These are phyloP conservation scores for Arothron firmamentum DNA, from an alignment of 2,113 vertebrate genomes.

Conservation along the genomic window DNA sequence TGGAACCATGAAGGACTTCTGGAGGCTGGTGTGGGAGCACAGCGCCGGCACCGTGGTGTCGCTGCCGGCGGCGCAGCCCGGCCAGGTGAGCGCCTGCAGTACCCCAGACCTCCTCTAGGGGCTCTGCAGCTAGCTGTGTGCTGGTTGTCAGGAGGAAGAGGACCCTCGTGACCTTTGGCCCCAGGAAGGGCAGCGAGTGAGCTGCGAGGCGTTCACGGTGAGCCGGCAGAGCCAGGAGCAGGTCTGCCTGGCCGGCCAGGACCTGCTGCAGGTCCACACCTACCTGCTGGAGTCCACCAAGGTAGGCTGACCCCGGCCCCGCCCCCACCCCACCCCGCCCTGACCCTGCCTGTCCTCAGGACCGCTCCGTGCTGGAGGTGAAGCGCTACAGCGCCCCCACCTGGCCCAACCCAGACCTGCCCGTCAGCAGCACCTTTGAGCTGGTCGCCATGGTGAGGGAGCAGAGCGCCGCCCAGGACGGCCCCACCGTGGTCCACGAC, in stretches of 20 bases:
- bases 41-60: slow-evolving; percentile 88
- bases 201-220: slow-evolving; percentile 85
- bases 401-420: slow-evolving; percentile 95
- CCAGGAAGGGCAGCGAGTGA: slow-evolving; percentile 84
- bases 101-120: neutral
- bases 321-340: too few species aligned
- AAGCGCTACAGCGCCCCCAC: slow-evolving; percentile 85
- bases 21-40: slow-evolving; percentile 98
- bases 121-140: neutral
- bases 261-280: slow-evolving; percentile 87
- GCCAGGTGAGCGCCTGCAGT: slow-evolving; percentile 29
- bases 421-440: slow-evolving; percentile 92
- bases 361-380: slow-evolving; percentile 93
- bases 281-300: slow-evolving; percentile 90
- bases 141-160: slow-evolving; percentile 66
- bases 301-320: slow-evolving; percentile 71
- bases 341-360: slow-evolving; percentile 65
- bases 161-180: slow-evolving; percentile 87
- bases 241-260: slow-evolving; percentile 88
- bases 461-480: slow-evolving; percentile 78
- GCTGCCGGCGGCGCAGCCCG: slow-evolving; percentile 70
- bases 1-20: slow-evolving; percentile 90
- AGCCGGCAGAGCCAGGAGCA: slow-evolving; percentile 84
- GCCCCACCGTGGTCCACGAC: slow-evolving; percentile 86
- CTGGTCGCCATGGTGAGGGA: slow-evolving; percentile 84